phyloP scores from a whole-genome alignment of 2,113 vertebrate species.

The Gymnogyps californianus region DNA sequence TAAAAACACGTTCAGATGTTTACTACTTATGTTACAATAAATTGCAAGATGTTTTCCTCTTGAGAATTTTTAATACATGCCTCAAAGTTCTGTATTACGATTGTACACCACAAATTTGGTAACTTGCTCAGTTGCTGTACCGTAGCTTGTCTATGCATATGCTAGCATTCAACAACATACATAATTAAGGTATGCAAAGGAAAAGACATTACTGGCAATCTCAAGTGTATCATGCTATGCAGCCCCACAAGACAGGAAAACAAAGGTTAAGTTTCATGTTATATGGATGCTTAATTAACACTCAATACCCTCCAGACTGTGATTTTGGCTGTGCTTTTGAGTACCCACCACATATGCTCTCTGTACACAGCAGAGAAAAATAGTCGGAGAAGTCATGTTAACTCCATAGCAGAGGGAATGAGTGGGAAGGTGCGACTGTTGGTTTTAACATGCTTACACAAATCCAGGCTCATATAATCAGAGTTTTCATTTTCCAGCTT shows the following conservation, averaged over 20 bases:
- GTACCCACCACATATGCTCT: not conserved
- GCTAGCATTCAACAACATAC: not conserved
- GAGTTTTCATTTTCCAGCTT: not conserved
- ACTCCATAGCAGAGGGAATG: not conserved
- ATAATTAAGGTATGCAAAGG: not conserved
- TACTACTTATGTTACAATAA: conserved; percentile 51
- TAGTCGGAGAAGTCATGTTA: not conserved
- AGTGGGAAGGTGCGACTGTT: not conserved
- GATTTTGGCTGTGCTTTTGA: not conserved
- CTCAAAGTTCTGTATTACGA: not conserved
- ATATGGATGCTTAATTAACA: not conserved
- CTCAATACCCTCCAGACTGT: not conserved
- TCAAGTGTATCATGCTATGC: not conserved
- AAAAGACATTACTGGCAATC: not conserved
- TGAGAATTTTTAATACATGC: not conserved
- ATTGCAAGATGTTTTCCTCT: conserved; percentile 11
- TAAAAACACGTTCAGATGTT: conserved; percentile 54
- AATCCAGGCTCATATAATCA: not conserved
- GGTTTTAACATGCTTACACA: not conserved
- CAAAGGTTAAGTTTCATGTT: not conserved
- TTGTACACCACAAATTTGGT: not conserved
- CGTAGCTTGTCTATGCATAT: not conserved
- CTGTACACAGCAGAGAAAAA: not conserved
- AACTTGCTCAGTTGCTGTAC: not conserved
- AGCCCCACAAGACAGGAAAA: not conserved